Conservation (phyloP, 64 coral and sea anemone species). For the Catalaphyllia jardinei region DNA sequence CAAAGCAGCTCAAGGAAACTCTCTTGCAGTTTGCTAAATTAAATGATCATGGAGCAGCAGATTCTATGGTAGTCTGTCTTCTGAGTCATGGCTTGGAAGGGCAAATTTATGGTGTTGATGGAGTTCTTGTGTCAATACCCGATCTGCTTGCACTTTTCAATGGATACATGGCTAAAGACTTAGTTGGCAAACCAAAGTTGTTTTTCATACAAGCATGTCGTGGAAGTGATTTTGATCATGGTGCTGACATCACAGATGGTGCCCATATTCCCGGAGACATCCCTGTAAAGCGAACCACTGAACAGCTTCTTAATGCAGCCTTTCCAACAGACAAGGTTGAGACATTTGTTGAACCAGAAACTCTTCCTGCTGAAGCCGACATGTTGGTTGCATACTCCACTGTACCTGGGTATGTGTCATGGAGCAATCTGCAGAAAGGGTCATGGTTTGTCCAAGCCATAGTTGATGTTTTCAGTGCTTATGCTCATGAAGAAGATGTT, state of each 20-base stretch:
- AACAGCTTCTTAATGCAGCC: not conserved
- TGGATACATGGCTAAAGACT: constrained; percentile 77
- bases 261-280: not conserved
- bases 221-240: constrained; percentile 83
- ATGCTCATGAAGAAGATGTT: constrained; percentile 81
- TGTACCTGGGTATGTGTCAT: constrained; percentile 95
- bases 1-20: constrained; percentile 55
- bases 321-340: not conserved
- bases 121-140: constrained; percentile 72
- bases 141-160: constrained; percentile 90
- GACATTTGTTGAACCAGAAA: constrained; percentile 51
- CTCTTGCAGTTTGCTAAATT: constrained; percentile 67
- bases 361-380: constrained; percentile 92
- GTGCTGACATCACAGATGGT: constrained; percentile 49
- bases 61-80: constrained; percentile 90
- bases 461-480: constrained; percentile 78
- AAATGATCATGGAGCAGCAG: constrained; percentile 69
- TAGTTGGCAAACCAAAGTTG: constrained; percentile 94
- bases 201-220: constrained; percentile 99
- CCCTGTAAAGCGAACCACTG: not conserved
- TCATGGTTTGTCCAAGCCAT: constrained; percentile 98
- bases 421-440: constrained; percentile 85
- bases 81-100: constrained; percentile 96
- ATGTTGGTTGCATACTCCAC: constrained; percentile 92
- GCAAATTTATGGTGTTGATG: constrained; percentile 87